phyloP scores from a whole-genome alignment of 2,797 vertebrate species.

The Lepilemur septentrionalis region DNA sequence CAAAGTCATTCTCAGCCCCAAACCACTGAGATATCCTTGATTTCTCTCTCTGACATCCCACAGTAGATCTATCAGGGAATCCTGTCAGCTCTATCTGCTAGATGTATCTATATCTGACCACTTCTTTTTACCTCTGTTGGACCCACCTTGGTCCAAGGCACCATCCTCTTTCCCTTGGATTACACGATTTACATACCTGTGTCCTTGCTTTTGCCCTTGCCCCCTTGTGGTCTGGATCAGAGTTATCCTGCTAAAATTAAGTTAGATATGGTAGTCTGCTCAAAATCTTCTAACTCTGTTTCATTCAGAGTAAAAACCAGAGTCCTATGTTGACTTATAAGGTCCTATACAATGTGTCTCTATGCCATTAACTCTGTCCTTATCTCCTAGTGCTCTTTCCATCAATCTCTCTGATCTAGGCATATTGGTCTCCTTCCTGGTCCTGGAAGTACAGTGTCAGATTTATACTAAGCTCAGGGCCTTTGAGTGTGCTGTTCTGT shows the following conservation, averaged over 20 bases:
- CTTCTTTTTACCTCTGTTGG: neutral
- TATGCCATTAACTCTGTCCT: constrained; percentile 5
- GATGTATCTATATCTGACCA: neutral
- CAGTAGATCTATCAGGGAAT: neutral
- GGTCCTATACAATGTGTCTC: neutral
- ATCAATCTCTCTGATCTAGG: constrained; percentile 4
- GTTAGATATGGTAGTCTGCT: neutral
- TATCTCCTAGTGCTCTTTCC: neutral
- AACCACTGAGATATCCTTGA: neutral
- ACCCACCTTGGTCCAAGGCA: neutral
- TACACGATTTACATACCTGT: neutral
- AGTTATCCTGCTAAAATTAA: constrained; percentile 36
- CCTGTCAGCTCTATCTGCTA: neutral
- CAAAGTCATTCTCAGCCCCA: neutral
- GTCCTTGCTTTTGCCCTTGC: constrained; percentile 32
- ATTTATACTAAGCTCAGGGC: neutral
- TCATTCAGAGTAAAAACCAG: neutral
- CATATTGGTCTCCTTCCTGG: neutral
- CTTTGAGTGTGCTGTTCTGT: constrained; percentile 36
- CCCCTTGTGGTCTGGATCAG: neutral
- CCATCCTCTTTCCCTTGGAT: neutral
- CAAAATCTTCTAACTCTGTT: neutral
- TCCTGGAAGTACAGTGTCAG: neutral
- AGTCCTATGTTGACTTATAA: neutral
- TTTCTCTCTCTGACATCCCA: neutral